Evolutionary conservation across 2,888 invertebrate species (phyloP).

Genomic region (Drosophila monieri): DNA sequence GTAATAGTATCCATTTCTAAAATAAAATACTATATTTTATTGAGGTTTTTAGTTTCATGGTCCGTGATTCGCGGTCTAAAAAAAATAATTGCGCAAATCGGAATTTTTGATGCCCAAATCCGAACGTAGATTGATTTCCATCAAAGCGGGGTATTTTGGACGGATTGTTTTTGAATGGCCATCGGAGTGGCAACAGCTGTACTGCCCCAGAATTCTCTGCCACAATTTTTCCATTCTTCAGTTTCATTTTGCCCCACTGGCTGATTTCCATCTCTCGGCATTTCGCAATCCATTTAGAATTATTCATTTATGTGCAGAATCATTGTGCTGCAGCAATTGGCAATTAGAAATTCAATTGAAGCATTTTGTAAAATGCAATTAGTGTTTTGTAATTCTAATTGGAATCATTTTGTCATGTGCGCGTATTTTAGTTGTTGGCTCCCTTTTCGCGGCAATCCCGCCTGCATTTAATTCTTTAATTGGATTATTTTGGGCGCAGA

Average conservation of each 20-base stretch:
- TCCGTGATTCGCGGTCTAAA: background rate
- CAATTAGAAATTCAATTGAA: constrained; percentile 73
- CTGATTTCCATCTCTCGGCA: constrained; percentile 20
- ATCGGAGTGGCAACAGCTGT: constrained; percentile 28
- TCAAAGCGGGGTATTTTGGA: background rate
- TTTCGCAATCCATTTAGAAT: constrained; percentile 39
- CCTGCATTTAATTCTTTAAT: constrained; percentile 49
- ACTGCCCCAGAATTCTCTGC: constrained; percentile 1
- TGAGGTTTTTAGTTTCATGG: background rate
- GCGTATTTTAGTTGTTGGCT: constrained; percentile 20
- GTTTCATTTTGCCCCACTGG: constrained; percentile 8
- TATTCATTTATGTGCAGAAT: constrained; percentile 52
- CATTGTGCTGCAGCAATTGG: constrained; percentile 46
- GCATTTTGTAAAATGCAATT: constrained; percentile 67
- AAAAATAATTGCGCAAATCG: background rate
- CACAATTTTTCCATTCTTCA: constrained; percentile 22
- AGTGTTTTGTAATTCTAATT: constrained; percentile 61
- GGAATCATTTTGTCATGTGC: constrained; percentile 37
- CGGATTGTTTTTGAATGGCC: background rate
- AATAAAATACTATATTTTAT: background rate
- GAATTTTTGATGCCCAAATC: constrained; percentile 10
- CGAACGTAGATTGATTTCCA: constrained; percentile 6
- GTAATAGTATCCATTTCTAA: constrained; percentile 33
- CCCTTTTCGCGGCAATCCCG: constrained; percentile 9
- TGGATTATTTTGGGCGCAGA: constrained; percentile 35